These are phyloP conservation scores for Nixonia krombeini DNA, from an alignment of 1,140 invertebrate species.

Conservation along the genomic window DNA sequence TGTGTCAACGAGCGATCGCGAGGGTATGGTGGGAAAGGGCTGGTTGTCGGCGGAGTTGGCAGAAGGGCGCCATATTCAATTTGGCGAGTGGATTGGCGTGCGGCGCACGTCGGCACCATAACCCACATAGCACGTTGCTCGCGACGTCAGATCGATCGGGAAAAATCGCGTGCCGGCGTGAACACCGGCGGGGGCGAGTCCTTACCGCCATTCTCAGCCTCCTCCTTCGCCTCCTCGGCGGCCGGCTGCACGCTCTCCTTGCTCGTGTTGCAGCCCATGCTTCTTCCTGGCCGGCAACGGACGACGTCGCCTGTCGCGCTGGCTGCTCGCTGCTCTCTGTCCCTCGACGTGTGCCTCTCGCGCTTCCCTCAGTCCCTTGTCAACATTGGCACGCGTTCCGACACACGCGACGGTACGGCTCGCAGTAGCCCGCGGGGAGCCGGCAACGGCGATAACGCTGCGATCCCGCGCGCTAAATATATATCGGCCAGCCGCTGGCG, in stretches of 20 bases:
- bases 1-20: no score
- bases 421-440: background rate
- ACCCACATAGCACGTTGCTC: background rate
- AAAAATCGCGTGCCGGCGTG: constrained; percentile 26
- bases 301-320: no score
- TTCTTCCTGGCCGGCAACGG: constrained; percentile 13
- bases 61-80: background rate
- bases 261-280: constrained; percentile 69
- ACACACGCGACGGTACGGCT: background rate
- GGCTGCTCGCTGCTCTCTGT: background rate
- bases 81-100: no score
- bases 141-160: constrained; percentile 33
- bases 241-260: constrained; percentile 67
- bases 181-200: constrained; percentile 8
- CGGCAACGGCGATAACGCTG: background rate
- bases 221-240: constrained; percentile 65
- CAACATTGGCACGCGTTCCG: constrained; percentile 10
- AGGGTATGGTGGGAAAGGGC: no score
- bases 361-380: constrained; percentile 16
- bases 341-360: background rate
- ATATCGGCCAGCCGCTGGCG: background rate
- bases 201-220: constrained; percentile 66
- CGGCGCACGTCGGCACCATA: constrained; percentile 5
- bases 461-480: background rate
- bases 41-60: no score